These are phyloP conservation scores for Protaetia brevitarsis DNA, from an alignment of 1,140 invertebrate genomes.

Conservation along the genomic window DNA sequence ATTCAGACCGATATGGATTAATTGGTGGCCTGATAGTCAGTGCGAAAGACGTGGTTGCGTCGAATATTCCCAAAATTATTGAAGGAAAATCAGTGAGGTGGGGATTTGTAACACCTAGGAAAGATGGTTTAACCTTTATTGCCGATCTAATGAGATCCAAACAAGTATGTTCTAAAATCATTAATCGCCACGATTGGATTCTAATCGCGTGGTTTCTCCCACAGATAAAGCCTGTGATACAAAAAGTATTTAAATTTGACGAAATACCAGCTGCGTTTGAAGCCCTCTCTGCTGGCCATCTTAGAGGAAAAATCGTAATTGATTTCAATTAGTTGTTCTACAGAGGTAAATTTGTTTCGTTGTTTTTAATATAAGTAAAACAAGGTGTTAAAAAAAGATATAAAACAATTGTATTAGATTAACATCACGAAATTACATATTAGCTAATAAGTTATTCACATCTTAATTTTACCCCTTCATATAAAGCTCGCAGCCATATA, in stretches of 20 bases:
- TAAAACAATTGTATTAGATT: background rate
- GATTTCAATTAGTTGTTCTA: slow-evolving; percentile 41
- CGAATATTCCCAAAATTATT: slow-evolving; percentile 55
- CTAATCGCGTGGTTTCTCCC: no score
- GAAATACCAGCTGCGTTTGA: slow-evolving; percentile 69
- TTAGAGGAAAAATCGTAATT: slow-evolving; percentile 76
- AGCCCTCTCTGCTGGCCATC: slow-evolving; percentile 62
- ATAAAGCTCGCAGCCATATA: slow-evolving; percentile 57
- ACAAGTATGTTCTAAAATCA: slow-evolving; percentile 59
- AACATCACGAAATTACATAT: background rate
- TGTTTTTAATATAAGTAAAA: no score
- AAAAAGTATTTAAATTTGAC: slow-evolving; percentile 65
- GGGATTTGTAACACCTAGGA: slow-evolving; percentile 74
- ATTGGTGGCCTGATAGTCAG: slow-evolving; percentile 59
- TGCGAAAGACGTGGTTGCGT: slow-evolving; percentile 53
- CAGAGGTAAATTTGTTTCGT: no score
- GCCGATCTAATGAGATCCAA: slow-evolving; percentile 59
- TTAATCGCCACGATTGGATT: no score
- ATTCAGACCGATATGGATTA: slow-evolving; percentile 78
- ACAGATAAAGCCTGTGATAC: slow-evolving; percentile 65
- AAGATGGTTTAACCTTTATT: slow-evolving; percentile 59
- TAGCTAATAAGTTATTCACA: no score
- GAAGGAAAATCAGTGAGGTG: slow-evolving; percentile 66
- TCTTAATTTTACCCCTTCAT: slow-evolving; percentile 50
- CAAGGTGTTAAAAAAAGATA: background rate